Evolutionary conservation across 2,113 vertebrate species (phyloP).

Genomic region (Indicator indicator): DNA sequence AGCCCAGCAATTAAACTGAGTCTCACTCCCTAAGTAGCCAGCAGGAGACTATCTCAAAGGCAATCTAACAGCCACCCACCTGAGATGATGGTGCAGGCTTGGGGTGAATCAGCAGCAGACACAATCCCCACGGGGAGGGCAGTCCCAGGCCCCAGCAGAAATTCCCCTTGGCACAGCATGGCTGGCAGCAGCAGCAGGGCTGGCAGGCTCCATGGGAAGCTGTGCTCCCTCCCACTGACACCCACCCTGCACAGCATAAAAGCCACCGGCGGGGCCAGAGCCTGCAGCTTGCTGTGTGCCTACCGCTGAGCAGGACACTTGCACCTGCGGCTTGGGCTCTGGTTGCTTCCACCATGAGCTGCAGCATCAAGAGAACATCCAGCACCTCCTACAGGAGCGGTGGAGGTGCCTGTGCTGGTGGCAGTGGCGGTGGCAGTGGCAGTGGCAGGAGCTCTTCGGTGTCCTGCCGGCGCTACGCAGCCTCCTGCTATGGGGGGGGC

Average conservation of each 20-base stretch:
- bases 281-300: neutral
- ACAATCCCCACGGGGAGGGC: slow-evolving; percentile 29
- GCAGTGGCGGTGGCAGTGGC: neutral
- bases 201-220: slow-evolving; percentile 49
- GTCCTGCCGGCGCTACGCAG: slow-evolving; percentile 30
- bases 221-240: neutral
- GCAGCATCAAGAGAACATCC: slow-evolving; percentile 49
- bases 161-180: slow-evolving; percentile 48
- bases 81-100: neutral
- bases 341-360: slow-evolving; percentile 14
- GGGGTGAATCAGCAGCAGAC: slow-evolving; percentile 56
- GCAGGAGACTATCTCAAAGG: slow-evolving; percentile 16
- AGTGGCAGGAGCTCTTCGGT: neutral
- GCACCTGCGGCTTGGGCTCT: neutral
- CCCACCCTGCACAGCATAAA: slow-evolving; percentile 17
- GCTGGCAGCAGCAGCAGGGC: neutral
- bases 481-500: neutral
- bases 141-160: slow-evolving; percentile 42
- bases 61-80: slow-evolving; percentile 69
- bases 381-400: slow-evolving; percentile 41
- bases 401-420: neutral
- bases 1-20: slow-evolving; percentile 14
- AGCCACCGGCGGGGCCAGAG: neutral
- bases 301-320: neutral
- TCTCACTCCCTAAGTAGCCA: slow-evolving; percentile 24